Base-by-base conservation (phyloP, 30 jellyfish, hydroid and myxozoan species). In the Hydractinia echinata region DNA sequence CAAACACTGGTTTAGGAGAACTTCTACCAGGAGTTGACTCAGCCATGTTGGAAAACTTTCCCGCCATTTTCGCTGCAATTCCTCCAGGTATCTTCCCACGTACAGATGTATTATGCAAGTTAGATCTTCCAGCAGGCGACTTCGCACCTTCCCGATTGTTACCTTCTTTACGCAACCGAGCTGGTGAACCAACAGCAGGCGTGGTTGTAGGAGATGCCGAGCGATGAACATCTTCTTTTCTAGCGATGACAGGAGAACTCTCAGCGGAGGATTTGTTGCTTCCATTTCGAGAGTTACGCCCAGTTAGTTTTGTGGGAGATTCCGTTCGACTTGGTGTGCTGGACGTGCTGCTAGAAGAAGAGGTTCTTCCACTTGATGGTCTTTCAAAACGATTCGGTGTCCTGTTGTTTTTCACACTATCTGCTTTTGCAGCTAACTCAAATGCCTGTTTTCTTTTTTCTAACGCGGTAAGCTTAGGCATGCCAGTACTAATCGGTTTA, bases 31-130 rank as follows among this genome's bases (percentile, higher is more conserved):
- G 18, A 64, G 44, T 39, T 54, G n/a, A 66, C 5, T 74, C 83
- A 30, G 44, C 44, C 7, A 49, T 55, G 51, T 54, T 56, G 18
- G 85, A 21, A 73, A 93, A 93, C 76, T 87, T 93, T 77, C 94
- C 87, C 55, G 99, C 99, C 99, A 94, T 94, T 62, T 86, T 95
- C 5, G 96, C 99, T 0, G 99, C 96, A 30, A 94, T 88, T 15
- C 99, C 97, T 53, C 95, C 97, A 5, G 87, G 87, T 80, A 61
- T 80, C 15, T 80, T 80, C 10, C 66, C 76, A 20, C 84, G 55
- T 10, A 89, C 77, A 6, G 91, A 14, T 15, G 85, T 66, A 60
- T 84, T 79, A 55, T 87, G 62, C 30, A 92, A 68, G 20, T n/a
- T 55, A 60, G 79, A 10, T n/a, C 20, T 82, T 9, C 61, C 77